Percentiles rank a stretch among this genome's conserved stretches.
Conservation (phyloP, 2,797 vertebrate species). For the Harpagifer antarcticus region DNA sequence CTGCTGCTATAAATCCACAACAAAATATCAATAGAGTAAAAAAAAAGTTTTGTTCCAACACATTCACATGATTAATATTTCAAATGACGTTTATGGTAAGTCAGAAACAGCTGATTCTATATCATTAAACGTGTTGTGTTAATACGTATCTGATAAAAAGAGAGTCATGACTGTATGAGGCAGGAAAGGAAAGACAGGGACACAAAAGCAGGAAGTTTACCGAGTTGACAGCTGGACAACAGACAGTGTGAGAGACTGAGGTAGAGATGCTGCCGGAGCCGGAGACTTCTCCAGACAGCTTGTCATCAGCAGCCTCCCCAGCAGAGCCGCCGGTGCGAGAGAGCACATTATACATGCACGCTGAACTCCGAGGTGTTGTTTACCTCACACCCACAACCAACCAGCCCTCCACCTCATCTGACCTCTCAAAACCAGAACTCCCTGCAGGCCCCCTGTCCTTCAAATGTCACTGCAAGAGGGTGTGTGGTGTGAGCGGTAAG, state of each 20-base stretch:
- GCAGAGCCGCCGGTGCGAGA: constrained; percentile 60
- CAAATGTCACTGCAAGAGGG: constrained; percentile 71
- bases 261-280: constrained; percentile 54
- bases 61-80: not conserved
- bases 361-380: constrained; percentile 79
- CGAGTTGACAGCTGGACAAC: constrained; percentile 45
- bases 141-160: not conserved
- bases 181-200: constrained; percentile 11
- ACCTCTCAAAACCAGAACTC: constrained; percentile 68
- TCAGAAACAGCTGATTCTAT: constrained; percentile 5
- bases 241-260: constrained; percentile 40
- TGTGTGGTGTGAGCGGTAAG: constrained; percentile 7
- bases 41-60: constrained; percentile 18
- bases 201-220: constrained; percentile 16
- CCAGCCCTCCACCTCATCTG: constrained; percentile 59
- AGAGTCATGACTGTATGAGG: constrained; percentile 14
- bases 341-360: constrained; percentile 74
- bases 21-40: constrained; percentile 15
- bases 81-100: constrained; percentile 14
- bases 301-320: constrained; percentile 67
- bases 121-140: constrained; percentile 15
- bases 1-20: constrained; percentile 51
- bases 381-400: constrained; percentile 70
- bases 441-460: constrained; percentile 69
- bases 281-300: constrained; percentile 71